Conservation (phyloP, 2,797 vertebrate species). For the Melanotaenia boesemani region DNA sequence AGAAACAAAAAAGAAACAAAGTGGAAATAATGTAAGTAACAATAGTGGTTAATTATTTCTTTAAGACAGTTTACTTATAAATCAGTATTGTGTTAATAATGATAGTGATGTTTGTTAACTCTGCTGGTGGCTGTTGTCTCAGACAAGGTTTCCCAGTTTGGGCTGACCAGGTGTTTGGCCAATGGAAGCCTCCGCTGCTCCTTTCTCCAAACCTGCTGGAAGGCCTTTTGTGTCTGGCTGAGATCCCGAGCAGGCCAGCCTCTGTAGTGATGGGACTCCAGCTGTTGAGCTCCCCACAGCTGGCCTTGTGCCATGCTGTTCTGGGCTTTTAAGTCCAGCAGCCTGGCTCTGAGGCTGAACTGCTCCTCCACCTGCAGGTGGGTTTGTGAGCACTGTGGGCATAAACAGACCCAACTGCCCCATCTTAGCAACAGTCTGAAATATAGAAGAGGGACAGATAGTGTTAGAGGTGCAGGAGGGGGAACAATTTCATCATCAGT, state of each 20-base stretch:
- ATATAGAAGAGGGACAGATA: conserved; percentile 13
- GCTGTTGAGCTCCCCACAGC: conserved; percentile 11
- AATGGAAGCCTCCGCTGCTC: conserved; percentile 4
- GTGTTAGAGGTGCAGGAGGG: conserved; percentile 14
- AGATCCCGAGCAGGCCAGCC: conserved; percentile 12
- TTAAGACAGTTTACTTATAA: not conserved
- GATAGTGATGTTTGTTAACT: not conserved
- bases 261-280: conserved; percentile 22
- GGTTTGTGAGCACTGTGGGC: conserved; percentile 45
- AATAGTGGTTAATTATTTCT: conserved; percentile 1
- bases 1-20: conserved; percentile 11
- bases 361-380: conserved; percentile 22
- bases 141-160: conserved; percentile 15
- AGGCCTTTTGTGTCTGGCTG: conserved; percentile 8
- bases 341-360: conserved; percentile 39
- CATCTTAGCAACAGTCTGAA: conserved; percentile 66
- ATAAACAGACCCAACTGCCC: conserved; percentile 60
- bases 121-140: conserved; percentile 6
- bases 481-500: not conserved
- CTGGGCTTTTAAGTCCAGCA: conserved; percentile 34
- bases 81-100: conserved; percentile 3
- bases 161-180: conserved; percentile 23
- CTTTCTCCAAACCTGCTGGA: conserved; percentile 34
- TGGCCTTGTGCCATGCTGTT: conserved; percentile 9
- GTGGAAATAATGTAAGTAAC: conserved; percentile 4